These are phyloP conservation scores for Malacosoma neustria DNA, from an alignment of 2,888 invertebrate genomes.

Conservation along the genomic window DNA sequence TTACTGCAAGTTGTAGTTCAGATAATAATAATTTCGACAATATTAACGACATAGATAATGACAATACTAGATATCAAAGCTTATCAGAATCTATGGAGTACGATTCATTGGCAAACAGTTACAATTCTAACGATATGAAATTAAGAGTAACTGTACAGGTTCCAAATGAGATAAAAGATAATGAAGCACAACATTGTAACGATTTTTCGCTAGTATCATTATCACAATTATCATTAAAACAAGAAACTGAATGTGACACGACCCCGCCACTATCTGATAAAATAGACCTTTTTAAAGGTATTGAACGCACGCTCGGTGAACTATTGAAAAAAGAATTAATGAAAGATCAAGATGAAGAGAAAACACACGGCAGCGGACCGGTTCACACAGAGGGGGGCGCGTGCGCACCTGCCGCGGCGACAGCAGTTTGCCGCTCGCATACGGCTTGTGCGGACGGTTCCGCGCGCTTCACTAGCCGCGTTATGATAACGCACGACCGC, in stretches of 20 bases:
- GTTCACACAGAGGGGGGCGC: constrained; percentile 65
- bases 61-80: constrained; percentile 40
- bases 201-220: constrained; percentile 30
- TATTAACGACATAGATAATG: constrained; percentile 36
- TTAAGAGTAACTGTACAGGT: constrained; percentile 51
- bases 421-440: constrained; percentile 71
- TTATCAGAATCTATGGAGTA: constrained; percentile 48
- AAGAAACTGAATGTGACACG: constrained; percentile 37
- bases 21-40: constrained; percentile 45
- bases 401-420: constrained; percentile 61
- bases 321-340: constrained; percentile 72
- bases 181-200: constrained; percentile 25
- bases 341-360: constrained; percentile 64
- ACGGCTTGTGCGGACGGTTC: constrained; percentile 72
- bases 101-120: constrained; percentile 46
- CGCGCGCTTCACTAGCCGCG: constrained; percentile 89
- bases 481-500: constrained; percentile 90
- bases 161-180: constrained; percentile 33
- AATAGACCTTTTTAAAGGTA: constrained; percentile 69
- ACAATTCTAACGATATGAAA: constrained; percentile 39
- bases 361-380: constrained; percentile 58
- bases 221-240: constrained; percentile 47
- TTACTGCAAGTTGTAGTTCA: constrained; percentile 49
- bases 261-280: constrained; percentile 42
- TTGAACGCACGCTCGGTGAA: constrained; percentile 70